A percentile compares a stretch with the other conserved stretches of the same genome.
These are phyloP conservation scores for Apodemia hepburni DNA, from an alignment of 2,888 invertebrate genomes.

Conservation along the genomic window DNA sequence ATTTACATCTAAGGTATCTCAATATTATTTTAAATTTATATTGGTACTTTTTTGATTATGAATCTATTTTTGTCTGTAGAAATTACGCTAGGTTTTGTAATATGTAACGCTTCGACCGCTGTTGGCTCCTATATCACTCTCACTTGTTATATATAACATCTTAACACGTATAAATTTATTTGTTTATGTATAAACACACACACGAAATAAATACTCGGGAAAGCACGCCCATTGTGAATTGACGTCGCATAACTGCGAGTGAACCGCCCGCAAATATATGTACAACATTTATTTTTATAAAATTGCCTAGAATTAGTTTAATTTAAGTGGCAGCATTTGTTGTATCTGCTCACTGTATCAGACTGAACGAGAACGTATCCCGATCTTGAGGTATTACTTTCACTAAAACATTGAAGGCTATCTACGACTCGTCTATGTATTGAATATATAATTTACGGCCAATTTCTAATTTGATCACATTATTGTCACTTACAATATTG, in stretches of 20 bases:
- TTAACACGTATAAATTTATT: conserved; percentile 68
- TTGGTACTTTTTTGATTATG: conserved; percentile 88
- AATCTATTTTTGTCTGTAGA: conserved; percentile 80
- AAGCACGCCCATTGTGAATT: conserved; percentile 68
- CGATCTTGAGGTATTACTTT: conserved; percentile 32
- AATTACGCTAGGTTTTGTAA: conserved; percentile 77
- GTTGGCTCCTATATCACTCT: conserved; percentile 57
- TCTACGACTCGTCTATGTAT: conserved; percentile 33
- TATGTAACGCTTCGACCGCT: conserved; percentile 55
- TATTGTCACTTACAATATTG: conserved; percentile 26
- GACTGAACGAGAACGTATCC: conserved; percentile 27
- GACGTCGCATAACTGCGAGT: conserved; percentile 59
- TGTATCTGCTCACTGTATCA: conserved; percentile 26
- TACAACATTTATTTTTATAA: conserved; percentile 30
- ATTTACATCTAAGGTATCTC: conserved; percentile 70
- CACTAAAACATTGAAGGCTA: conserved; percentile 36
- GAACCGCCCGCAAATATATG: conserved; percentile 42
- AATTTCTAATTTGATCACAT: conserved; percentile 28
- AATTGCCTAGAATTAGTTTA: conserved; percentile 25
- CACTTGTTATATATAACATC: conserved; percentile 65
- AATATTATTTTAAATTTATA: conserved; percentile 72
- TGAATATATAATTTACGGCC: conserved; percentile 26
- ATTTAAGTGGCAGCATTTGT: conserved; percentile 21
- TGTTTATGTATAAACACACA: conserved; percentile 60
- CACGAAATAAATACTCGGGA: conserved; percentile 57